phyloP scores from a whole-genome alignment of 2,113 vertebrate genomes.

The Brachypodius melanocephalos region DNA sequence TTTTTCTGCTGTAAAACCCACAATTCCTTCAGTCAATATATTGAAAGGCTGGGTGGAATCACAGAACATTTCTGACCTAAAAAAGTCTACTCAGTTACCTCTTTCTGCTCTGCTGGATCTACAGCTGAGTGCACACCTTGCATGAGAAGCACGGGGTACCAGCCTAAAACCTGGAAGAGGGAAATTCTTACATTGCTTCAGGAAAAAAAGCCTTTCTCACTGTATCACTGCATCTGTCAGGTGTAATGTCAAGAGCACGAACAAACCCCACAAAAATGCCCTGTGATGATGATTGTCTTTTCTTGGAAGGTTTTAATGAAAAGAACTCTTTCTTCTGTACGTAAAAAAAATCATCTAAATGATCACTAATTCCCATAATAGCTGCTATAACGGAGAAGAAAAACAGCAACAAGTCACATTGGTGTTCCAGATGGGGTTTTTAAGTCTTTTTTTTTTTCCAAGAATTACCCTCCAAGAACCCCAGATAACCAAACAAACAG shows the following conservation, averaged over 20 bases:
- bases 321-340: background rate
- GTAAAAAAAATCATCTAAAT: background rate
- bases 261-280: background rate
- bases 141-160: background rate
- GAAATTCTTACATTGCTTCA: background rate
- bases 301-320: background rate
- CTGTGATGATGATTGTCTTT: background rate
- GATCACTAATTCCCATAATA: background rate
- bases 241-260: background rate
- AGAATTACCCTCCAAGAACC: background rate
- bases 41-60: background rate
- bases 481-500: background rate
- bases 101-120: background rate
- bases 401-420: background rate
- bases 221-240: background rate
- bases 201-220: background rate
- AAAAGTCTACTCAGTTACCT: background rate
- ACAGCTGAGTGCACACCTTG: background rate
- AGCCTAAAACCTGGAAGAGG: background rate
- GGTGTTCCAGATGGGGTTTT: background rate
- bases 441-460: accelerated
- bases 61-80: background rate
- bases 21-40: background rate
- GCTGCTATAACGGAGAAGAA: background rate
- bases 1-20: background rate